phyloP scores from a whole-genome alignment of 2,113 vertebrate species.

The Oreochromis spilurus region DNA sequence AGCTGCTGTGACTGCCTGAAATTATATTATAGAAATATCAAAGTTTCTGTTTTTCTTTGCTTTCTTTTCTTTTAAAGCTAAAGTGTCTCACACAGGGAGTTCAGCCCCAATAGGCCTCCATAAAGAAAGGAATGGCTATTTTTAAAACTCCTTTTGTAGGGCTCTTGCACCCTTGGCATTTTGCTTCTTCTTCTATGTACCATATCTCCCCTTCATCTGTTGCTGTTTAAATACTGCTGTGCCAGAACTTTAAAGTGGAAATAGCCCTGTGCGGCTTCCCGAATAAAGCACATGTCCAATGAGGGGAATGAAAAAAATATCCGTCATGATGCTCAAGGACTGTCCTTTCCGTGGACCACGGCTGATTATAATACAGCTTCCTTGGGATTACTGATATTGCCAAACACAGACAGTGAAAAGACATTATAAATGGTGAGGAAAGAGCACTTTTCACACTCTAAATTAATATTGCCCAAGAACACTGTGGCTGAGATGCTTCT shows the following conservation, averaged over 20 bases:
- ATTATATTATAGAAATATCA: background rate
- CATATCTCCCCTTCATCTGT: background rate
- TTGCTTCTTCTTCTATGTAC: constrained; percentile 4
- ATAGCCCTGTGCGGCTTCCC: background rate
- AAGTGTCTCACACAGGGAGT: constrained; percentile 4
- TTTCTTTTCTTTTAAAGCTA: background rate
- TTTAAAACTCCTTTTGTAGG: constrained; percentile 14
- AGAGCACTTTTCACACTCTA: background rate
- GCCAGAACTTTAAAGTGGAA: background rate
- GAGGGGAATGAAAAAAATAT: background rate
- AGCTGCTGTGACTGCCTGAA: background rate
- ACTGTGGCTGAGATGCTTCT: background rate
- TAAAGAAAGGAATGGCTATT: constrained; percentile 16
- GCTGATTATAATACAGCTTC: background rate
- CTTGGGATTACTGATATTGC: background rate
- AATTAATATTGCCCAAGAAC: background rate
- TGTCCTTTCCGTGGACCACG: background rate
- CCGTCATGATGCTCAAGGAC: background rate
- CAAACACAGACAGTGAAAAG: background rate
- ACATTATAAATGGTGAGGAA: background rate
- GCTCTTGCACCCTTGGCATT: constrained; percentile 34
- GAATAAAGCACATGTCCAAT: background rate
- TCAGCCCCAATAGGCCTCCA: background rate
- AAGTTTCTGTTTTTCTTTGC: background rate
- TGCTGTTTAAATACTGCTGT: constrained; percentile 1